Evolutionary conservation across 2,888 invertebrate genomes (phyloP).

Genomic region (Tricholauxania praeusta): DNA sequence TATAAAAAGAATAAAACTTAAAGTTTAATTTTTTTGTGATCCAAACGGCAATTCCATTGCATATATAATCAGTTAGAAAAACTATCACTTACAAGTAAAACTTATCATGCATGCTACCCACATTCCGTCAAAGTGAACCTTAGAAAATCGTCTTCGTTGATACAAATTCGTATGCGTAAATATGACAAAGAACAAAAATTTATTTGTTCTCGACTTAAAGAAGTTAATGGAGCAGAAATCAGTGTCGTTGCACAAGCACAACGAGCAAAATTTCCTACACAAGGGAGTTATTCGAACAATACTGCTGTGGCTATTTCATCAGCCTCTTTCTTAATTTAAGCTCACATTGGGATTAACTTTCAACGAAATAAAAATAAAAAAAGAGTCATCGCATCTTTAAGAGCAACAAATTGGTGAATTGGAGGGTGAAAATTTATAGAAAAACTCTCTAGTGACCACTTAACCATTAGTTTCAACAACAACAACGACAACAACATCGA

Average conservation of each 20-base stretch:
- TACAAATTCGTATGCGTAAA: no score
- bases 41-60: no score
- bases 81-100: no score
- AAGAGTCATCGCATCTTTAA: neutral
- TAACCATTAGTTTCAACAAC: neutral
- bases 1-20: no score
- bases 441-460: constrained; percentile 9
- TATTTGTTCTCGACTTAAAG: constrained; percentile 11
- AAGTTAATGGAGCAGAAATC: constrained; percentile 18
- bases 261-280: no score
- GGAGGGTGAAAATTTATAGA: neutral
- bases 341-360: constrained; percentile 3
- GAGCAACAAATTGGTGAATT: neutral
- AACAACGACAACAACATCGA: constrained; percentile 19
- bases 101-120: no score
- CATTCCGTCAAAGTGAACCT: no score
- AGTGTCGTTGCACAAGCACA: constrained; percentile 33
- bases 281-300: neutral
- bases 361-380: constrained; percentile 2
- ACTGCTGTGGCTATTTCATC: neutral
- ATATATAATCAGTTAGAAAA: no score
- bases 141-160: no score
- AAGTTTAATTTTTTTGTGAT: no score
- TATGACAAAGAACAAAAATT: no score
- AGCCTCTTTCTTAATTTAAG: neutral